Evolutionary conservation across 1,140 invertebrate genomes (phyloP).

Genomic region (Rhagoletis zephyria): DNA sequence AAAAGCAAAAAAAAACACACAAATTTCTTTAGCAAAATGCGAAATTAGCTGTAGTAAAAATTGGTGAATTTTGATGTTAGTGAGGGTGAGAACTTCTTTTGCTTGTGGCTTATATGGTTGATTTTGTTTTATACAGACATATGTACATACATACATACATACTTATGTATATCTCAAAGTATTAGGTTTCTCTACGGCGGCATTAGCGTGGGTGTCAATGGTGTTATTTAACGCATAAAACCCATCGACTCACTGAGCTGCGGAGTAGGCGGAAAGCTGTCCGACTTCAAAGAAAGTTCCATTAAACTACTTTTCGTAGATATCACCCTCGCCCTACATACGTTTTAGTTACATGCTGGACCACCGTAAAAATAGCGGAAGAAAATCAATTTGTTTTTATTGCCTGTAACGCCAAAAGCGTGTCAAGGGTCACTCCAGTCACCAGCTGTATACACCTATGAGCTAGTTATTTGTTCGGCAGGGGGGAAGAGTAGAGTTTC

Average conservation of each 20-base stretch:
- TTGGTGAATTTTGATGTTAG: background rate
- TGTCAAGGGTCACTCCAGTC: constrained; percentile 38
- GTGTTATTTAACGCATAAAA: background rate
- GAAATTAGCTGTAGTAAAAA: background rate
- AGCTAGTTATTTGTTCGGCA: too few species aligned
- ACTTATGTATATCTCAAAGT: background rate
- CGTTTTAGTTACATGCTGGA: background rate
- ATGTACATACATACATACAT: too few species aligned
- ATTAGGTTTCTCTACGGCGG: background rate
- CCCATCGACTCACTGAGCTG: background rate
- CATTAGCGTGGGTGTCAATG: background rate
- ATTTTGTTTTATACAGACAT: too few species aligned
- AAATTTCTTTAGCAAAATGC: background rate
- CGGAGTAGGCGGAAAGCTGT: background rate
- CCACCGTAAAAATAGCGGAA: background rate
- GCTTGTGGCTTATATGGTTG: background rate
- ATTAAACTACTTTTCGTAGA: background rate
- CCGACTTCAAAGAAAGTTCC: background rate
- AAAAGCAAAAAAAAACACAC: background rate
- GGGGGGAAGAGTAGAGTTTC: background rate
- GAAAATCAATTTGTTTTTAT: constrained; percentile 43
- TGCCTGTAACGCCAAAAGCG: constrained; percentile 39
- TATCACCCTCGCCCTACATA: too few species aligned
- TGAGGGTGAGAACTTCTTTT: background rate
- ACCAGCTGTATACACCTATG: background rate